A percentile compares a stretch with the other conserved stretches of the same genome.
Evolutionary conservation across 2,113 vertebrate species (phyloP).

Genomic region (Dasyurus viverrinus): DNA sequence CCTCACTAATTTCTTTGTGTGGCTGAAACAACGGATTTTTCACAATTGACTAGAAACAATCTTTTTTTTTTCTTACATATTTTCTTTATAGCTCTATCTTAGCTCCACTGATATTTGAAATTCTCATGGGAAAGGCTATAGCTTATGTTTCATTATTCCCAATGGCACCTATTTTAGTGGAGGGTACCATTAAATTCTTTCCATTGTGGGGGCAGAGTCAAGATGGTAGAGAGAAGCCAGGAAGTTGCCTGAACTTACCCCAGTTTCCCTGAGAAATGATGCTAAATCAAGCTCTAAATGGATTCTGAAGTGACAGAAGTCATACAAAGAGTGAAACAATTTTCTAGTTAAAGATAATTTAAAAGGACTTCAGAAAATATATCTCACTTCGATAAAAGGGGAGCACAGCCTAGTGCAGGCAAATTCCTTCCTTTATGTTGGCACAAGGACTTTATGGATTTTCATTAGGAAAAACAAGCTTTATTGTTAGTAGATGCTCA

Average conservation of each 20-base stretch:
- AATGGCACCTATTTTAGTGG: background rate
- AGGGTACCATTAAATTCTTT: background rate
- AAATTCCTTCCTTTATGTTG: background rate
- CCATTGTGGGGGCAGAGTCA: background rate
- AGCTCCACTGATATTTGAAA: background rate
- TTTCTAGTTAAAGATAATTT: no score
- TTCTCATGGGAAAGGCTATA: background rate
- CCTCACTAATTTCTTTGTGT: background rate
- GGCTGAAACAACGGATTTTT: background rate
- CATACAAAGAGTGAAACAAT: no score
- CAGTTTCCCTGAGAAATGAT: no score
- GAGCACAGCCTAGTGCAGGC: no score
- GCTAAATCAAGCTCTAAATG: no score
- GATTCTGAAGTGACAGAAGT: no score
- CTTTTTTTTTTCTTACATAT: background rate
- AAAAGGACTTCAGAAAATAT: no score
- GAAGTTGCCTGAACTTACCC: no score
- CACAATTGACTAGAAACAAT: background rate
- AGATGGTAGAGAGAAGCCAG: no score
- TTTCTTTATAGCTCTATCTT: background rate
- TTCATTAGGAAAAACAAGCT: background rate
- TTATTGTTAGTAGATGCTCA: background rate
- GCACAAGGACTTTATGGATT: background rate
- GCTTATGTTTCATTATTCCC: background rate
- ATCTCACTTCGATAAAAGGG: no score